Conservation (phyloP, 2,797 vertebrate genomes). For the Loriculus beryllinus region DNA sequence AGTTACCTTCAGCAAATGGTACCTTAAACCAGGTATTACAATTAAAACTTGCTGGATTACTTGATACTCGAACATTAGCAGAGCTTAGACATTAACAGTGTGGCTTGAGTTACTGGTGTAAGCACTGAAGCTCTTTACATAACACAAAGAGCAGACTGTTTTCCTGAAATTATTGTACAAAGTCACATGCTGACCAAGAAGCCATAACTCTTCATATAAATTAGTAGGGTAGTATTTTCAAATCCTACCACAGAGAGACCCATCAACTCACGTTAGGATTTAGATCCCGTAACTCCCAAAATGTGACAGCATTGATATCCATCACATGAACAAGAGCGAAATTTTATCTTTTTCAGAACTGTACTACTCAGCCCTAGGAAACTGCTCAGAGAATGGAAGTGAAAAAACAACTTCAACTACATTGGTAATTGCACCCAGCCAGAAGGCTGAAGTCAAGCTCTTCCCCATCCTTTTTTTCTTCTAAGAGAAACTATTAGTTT, state of each 20-base stretch:
- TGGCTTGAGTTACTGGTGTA: not conserved
- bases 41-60: not conserved
- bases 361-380: not conserved
- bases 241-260: not conserved
- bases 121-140: not conserved
- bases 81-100: not conserved
- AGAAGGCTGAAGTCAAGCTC: not conserved
- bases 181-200: not conserved
- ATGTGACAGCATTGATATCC: not conserved
- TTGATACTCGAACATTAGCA: not conserved
- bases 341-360: not conserved
- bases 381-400: not conserved
- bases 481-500: rapidly evolving
- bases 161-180: not conserved
- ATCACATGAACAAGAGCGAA: not conserved
- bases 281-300: not conserved
- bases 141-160: not conserved
- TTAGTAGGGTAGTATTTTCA: not conserved
- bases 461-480: not conserved
- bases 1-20: not conserved
- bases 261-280: not conserved
- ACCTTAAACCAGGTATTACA: not conserved
- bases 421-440: not conserved
- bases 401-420: not conserved
- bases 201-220: not conserved